Evolutionary conservation across 1,140 invertebrate genomes (phyloP).

Genomic region (Chymomyza costata): DNA sequence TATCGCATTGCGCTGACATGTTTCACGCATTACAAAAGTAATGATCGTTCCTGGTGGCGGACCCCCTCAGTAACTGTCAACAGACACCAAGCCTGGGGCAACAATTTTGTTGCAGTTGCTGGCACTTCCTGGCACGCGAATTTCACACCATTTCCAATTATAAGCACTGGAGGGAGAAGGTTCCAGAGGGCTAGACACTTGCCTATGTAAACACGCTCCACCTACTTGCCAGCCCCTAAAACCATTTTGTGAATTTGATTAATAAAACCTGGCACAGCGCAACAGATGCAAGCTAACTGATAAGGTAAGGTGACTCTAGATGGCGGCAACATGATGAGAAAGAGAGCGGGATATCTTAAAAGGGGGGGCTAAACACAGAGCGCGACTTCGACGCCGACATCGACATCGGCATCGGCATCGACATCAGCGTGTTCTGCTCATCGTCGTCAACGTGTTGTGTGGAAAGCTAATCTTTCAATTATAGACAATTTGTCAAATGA

Average conservation of each 20-base stretch:
- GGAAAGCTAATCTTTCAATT: slow-evolving; percentile 75
- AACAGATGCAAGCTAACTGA: slow-evolving; percentile 57
- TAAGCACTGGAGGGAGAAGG: slow-evolving; percentile 19
- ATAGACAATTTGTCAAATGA: slow-evolving; percentile 75
- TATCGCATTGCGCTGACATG: slow-evolving; percentile 71
- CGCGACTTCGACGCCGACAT: slow-evolving; percentile 1
- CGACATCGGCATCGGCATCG: slow-evolving; percentile 21
- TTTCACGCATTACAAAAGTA: slow-evolving; percentile 67
- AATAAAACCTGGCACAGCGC: slow-evolving; percentile 69
- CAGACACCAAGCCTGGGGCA: too few relatives aligned
- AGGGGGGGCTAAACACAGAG: slow-evolving; percentile 8
- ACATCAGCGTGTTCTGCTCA: slow-evolving; percentile 50
- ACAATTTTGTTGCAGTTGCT: too few relatives aligned
- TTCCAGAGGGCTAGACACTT: slow-evolving; percentile 38
- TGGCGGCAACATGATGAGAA: slow-evolving; percentile 1
- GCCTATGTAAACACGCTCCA: slow-evolving; percentile 70
- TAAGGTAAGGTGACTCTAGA: slow-evolving; percentile 35
- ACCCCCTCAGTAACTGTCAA: too few relatives aligned
- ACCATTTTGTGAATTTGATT: slow-evolving; percentile 74
- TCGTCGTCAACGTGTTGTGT: slow-evolving; percentile 59
- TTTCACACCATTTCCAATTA: slow-evolving; percentile 72
- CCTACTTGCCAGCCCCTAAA: slow-evolving; percentile 67
- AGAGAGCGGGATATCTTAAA: not conserved
- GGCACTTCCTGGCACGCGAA: slow-evolving; percentile 51
- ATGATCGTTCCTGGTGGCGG: slow-evolving; percentile 18